phyloP scores from a whole-genome alignment of 2,888 invertebrate species.

The Andricus quercusramuli region DNA sequence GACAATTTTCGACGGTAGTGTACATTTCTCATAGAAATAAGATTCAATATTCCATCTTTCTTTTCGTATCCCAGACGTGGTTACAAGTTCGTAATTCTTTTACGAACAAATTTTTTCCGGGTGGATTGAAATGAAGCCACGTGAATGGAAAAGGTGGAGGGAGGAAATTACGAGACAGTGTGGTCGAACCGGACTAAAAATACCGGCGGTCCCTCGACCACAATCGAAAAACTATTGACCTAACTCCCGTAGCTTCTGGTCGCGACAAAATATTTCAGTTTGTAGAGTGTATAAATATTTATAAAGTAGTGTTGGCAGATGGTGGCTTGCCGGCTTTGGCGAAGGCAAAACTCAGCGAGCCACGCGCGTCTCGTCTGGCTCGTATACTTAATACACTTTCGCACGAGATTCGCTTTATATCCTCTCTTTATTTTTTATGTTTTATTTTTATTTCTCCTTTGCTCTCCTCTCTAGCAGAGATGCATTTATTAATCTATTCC shows the following conservation, averaged over 20 bases:
- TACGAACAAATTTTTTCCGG: too few species aligned
- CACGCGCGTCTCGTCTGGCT: slow-evolving; percentile 44
- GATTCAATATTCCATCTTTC: too few species aligned
- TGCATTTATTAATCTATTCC: slow-evolving; percentile 35
- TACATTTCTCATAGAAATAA: too few species aligned
- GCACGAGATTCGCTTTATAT: slow-evolving; percentile 24
- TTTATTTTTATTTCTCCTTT: not conserved
- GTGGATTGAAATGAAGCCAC: not conserved
- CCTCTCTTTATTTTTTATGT: not conserved
- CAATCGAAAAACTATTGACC: slow-evolving; percentile 46
- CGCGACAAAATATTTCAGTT: slow-evolving; percentile 67
- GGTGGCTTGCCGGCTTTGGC: slow-evolving; percentile 60
- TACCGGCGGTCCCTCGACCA: not conserved
- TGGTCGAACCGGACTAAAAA: slow-evolving; percentile 24
- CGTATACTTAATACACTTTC: slow-evolving; percentile 44
- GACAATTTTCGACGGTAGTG: too few species aligned
- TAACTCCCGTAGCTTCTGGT: slow-evolving; percentile 44
- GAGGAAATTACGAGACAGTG: slow-evolving; percentile 31
- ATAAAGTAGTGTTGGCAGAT: slow-evolving; percentile 72
- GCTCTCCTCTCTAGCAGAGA: slow-evolving; percentile 4
- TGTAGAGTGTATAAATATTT: slow-evolving; percentile 67
- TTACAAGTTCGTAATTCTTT: too few species aligned
- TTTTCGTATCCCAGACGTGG: too few species aligned
- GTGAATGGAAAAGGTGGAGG: not conserved
- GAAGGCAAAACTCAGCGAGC: slow-evolving; percentile 48